Evolutionary conservation across 2,113 vertebrate species (phyloP), one percentile per base, ranked within the genome.

Genomic region (Macrotis lagotis): DNA sequence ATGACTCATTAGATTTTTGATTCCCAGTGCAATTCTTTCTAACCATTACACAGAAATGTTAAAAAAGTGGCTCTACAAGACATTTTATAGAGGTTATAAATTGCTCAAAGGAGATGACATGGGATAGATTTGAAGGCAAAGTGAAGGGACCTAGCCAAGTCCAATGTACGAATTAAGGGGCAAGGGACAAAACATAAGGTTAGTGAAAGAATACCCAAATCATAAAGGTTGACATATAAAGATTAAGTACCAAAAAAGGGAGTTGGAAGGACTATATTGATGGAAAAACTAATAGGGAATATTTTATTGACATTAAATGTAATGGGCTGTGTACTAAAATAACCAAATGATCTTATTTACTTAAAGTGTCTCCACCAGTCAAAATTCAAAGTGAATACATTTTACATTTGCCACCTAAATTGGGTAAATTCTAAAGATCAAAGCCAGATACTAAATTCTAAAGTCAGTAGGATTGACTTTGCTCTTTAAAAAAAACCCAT

Each of bases 11-110:
- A 98, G 98, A 98, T 98, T 98, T 98, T 98, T 99, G 98, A 99
- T 98, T 99, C 98, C 98, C 98, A 98, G 90, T 98, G 98, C 98
- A 98, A 97, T 98, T 98, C 98, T 97, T 98, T 98, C 97, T 98
- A 97, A 66, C 98, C 97, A 98, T 99, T 99, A 99, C 98, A 98
- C 98, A 98, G 98, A 98, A 98, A 98, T 96, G 97, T 98, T 4
- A 98, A 98, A 98, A 97, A 98, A 98, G 97, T 96, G 95, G 97
- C 96, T 98, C 98, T 98, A 97, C 96, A 94, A 98, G 98, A 98
- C 97, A 98, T 98, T 99, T 99, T 98, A 99, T 98, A 97, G 98
- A 97, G 98, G 98, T 97, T 97, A 97, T 99, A 99, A 99, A 99
- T 98, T 98, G 98, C 98, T 98, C 98, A 96, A 97, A 98, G 98